These are phyloP conservation scores for roundworm (Caenorhabditis elegans) DNA, from an alignment of 1,140 invertebrate species.

Conservation along the genomic window DNA sequence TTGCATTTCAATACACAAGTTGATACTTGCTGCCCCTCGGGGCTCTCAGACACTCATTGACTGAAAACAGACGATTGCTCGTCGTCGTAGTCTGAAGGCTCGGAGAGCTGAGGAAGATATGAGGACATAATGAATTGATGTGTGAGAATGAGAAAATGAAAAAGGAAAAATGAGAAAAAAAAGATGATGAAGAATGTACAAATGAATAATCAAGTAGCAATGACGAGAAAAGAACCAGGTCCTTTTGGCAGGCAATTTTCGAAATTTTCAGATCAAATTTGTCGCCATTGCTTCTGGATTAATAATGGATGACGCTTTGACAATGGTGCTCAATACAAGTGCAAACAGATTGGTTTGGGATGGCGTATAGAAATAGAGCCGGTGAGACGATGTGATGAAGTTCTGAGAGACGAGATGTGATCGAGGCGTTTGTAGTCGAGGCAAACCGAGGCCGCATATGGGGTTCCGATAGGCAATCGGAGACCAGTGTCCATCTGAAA, in stretches of 20 bases:
- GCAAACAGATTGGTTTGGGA: neutral
- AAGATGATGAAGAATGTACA: neutral
- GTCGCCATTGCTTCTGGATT: too few relatives aligned
- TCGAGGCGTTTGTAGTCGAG: neutral
- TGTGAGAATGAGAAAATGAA: neutral
- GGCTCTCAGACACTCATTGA: too few relatives aligned
- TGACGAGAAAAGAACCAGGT: too few relatives aligned
- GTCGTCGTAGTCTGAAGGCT: too few relatives aligned
- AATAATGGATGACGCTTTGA: neutral
- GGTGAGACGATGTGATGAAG: conserved; percentile 24
- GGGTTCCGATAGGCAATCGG: conserved; percentile 28
- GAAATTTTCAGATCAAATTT: too few relatives aligned
- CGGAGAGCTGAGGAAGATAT: neutral
- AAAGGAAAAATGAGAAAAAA: neutral
- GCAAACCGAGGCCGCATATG: conserved; percentile 18
- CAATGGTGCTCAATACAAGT: conserved; percentile 36
- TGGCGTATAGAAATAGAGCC: neutral
- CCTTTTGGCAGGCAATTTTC: too few relatives aligned
- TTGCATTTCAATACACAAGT: too few relatives aligned
- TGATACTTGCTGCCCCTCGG: too few relatives aligned
- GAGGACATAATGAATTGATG: conserved; percentile 8
- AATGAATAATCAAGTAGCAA: too few relatives aligned
- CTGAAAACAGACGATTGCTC: too few relatives aligned
- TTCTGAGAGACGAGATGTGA: neutral
- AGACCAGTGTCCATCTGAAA: conserved; percentile 31